Conservation (phyloP, 2,888 invertebrate species). For the Himalopsyche anomala region DNA sequence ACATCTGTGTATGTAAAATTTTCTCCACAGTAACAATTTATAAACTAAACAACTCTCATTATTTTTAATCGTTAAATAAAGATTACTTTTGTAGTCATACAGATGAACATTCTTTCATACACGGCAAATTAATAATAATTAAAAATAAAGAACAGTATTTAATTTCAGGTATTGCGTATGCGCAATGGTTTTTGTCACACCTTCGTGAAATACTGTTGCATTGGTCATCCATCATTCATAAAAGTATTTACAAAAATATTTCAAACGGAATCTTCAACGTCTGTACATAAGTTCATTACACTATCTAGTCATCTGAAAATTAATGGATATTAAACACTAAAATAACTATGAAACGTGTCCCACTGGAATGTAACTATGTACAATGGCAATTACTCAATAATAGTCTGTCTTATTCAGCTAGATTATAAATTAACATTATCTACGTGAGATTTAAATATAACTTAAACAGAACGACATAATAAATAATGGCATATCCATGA, state of each 20-base stretch:
- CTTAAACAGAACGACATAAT: neutral
- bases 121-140: slow-evolving; percentile 17
- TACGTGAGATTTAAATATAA: slow-evolving; percentile 29
- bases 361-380: slow-evolving; percentile 41
- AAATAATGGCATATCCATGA: too few species aligned
- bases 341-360: slow-evolving; percentile 13
- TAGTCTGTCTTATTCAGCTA: slow-evolving; percentile 25
- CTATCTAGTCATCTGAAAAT: slow-evolving; percentile 32
- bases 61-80: slow-evolving; percentile 8
- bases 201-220: slow-evolving; percentile 30
- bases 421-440: slow-evolving; percentile 17
- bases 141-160: slow-evolving; percentile 18
- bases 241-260: slow-evolving; percentile 34
- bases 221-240: slow-evolving; percentile 30
- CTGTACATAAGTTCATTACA: slow-evolving; percentile 44
- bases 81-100: slow-evolving; percentile 8
- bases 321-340: slow-evolving; percentile 6
- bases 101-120: slow-evolving; percentile 22
- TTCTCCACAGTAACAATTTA: neutral
- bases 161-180: slow-evolving; percentile 30
- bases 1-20: neutral
- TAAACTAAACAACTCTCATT: neutral
- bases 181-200: slow-evolving; percentile 25
- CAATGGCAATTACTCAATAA: slow-evolving; percentile 30
- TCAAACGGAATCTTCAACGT: slow-evolving; percentile 37